Percentiles rank a stretch among this genome's conserved stretches.
Evolutionary conservation across 1,140 invertebrate genomes (phyloP).

Genomic region (Copidosoma floridanum): DNA sequence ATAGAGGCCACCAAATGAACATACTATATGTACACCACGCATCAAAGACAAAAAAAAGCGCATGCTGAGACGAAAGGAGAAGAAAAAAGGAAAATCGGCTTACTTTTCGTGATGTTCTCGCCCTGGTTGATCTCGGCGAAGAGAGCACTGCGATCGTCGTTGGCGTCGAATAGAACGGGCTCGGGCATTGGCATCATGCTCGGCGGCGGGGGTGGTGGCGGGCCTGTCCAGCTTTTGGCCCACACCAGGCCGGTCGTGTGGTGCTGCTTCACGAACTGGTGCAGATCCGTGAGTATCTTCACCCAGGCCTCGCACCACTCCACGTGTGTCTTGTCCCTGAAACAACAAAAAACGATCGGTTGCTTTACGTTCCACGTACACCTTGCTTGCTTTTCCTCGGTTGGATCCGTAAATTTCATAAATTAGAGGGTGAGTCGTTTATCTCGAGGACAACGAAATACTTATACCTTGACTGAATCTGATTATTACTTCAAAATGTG

Average conservation of each 20-base stretch:
- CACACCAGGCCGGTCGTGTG: slow-evolving; percentile 97
- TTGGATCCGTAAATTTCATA: no score
- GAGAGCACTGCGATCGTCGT: slow-evolving; percentile 78
- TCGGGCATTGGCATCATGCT: slow-evolving; percentile 57
- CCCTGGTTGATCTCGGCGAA: slow-evolving; percentile 95
- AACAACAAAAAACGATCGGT: no score
- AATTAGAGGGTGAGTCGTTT: no score
- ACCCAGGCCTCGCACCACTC: slow-evolving; percentile 95
- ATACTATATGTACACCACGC: background rate
- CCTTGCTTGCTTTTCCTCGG: no score
- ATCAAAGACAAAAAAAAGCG: background rate
- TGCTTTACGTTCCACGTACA: no score
- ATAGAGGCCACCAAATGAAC: background rate
- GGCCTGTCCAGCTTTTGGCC: slow-evolving; percentile 64
- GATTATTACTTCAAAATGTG: no score
- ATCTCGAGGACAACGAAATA: no score
- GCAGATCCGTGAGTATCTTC: slow-evolving; percentile 82
- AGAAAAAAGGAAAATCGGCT: slow-evolving; percentile 39
- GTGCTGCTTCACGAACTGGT: slow-evolving; percentile 89
- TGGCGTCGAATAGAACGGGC: slow-evolving; percentile 37
- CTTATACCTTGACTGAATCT: no score
- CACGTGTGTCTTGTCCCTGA: slow-evolving; percentile 75
- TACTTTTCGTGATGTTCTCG: slow-evolving; percentile 84
- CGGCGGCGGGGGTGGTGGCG: slow-evolving; percentile 64
- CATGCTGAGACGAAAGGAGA: background rate